phyloP scores from a whole-genome alignment of 1,140 invertebrate species.

The Drosophila nigromelanica region DNA sequence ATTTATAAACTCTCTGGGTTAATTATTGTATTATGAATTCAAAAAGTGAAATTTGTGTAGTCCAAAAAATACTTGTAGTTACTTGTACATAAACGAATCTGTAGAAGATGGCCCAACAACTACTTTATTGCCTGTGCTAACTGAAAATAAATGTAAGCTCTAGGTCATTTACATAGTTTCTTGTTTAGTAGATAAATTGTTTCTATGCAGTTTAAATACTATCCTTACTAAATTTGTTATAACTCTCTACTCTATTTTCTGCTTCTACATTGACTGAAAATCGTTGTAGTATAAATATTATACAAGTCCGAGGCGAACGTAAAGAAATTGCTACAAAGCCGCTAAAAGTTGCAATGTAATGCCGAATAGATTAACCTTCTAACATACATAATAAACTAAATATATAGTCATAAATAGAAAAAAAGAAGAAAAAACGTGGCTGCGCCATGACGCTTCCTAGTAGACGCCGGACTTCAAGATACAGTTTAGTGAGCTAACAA shows the following conservation, averaged over 20 bases:
- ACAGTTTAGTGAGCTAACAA: conserved; percentile 81
- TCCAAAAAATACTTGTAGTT: conserved; percentile 8
- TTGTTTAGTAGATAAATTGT: too few relatives aligned
- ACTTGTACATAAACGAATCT: not conserved
- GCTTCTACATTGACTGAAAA: not conserved
- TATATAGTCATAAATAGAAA: conserved; percentile 56
- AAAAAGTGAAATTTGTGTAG: conserved; percentile 73
- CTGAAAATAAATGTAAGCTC: too few relatives aligned
- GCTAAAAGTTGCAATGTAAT: conserved; percentile 70
- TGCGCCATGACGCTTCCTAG: conserved; percentile 47
- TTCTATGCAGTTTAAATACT: too few relatives aligned
- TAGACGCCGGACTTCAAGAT: conserved; percentile 35
- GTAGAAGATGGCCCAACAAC: not conserved
- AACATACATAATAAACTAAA: conserved; percentile 72
- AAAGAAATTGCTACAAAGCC: conserved; percentile 48
- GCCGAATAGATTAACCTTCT: conserved; percentile 76
- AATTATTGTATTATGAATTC: conserved; percentile 65
- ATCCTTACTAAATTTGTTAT: too few relatives aligned
- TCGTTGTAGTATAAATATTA: conserved; percentile 19
- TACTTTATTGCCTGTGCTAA: not conserved
- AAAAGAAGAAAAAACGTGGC: conserved; percentile 22
- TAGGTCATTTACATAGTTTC: too few relatives aligned
- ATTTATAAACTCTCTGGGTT: conserved; percentile 55
- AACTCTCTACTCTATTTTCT: too few relatives aligned
- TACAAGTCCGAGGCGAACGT: conserved; percentile 31